Percentiles rank a stretch among this genome's conserved stretches.
Conservation (phyloP, 2,113 vertebrate species). For the Pseudorectes ferrugineus region DNA sequence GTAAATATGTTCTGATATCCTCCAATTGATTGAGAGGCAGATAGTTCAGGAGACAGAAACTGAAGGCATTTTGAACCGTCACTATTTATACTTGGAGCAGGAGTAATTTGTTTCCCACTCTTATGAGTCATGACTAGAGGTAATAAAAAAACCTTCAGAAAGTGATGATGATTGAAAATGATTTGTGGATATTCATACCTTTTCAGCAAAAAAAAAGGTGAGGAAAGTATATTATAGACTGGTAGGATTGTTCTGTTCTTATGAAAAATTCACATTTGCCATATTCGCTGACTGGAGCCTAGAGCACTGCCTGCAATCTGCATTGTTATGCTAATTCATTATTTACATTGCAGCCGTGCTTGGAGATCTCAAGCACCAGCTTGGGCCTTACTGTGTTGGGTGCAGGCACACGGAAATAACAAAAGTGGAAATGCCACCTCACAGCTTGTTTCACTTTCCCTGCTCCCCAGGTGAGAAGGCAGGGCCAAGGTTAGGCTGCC, state of each 20-base stretch:
- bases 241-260: background rate
- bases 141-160: background rate
- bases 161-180: background rate
- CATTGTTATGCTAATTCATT: background rate
- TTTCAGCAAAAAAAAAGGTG: background rate
- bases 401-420: background rate
- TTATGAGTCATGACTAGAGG: slow-evolving; percentile 17
- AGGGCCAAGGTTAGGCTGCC: background rate
- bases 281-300: background rate
- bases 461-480: background rate
- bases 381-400: background rate
- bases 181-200: background rate
- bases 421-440: background rate
- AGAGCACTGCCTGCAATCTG: background rate
- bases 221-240: background rate
- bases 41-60: slow-evolving; percentile 7
- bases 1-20: slow-evolving; percentile 18
- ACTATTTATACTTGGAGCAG: background rate
- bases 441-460: background rate
- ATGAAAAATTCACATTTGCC: background rate
- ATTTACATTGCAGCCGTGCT: background rate
- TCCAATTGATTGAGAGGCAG: background rate
- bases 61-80: background rate
- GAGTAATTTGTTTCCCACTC: slow-evolving; percentile 12
- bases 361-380: background rate